A percentile compares a stretch with the other conserved stretches of the same genome.
Evolutionary conservation across 2,797 vertebrate species (phyloP).

Genomic region (Chelon labrosus): DNA sequence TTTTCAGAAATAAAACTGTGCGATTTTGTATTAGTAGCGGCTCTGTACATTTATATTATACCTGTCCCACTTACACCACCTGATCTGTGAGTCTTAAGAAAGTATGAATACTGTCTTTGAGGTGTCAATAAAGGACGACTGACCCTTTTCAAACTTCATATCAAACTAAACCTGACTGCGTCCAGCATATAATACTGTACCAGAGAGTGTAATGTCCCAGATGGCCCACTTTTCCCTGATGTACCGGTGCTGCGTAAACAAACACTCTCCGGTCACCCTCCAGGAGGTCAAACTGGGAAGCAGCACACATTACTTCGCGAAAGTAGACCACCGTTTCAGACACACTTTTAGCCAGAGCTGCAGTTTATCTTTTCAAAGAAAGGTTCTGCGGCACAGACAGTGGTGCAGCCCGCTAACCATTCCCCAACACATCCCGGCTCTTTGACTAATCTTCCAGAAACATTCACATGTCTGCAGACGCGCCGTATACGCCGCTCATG

Average conservation of each 20-base stretch:
- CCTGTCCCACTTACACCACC: neutral
- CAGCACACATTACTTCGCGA: constrained; percentile 53
- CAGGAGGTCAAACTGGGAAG: constrained; percentile 71
- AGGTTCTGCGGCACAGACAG: constrained; percentile 17
- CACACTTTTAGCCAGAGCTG: constrained; percentile 49
- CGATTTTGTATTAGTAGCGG: no score
- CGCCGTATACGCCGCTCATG: constrained; percentile 55
- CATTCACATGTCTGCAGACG: constrained; percentile 63
- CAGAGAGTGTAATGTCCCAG: constrained; percentile 52
- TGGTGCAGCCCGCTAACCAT: constrained; percentile 29
- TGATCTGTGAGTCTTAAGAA: neutral
- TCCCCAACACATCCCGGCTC: constrained; percentile 37
- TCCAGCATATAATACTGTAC: constrained; percentile 47
- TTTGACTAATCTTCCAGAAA: constrained; percentile 49
- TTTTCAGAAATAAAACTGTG: no score
- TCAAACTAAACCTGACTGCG: constrained; percentile 46
- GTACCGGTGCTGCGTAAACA: constrained; percentile 73
- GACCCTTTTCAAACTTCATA: constrained; percentile 19
- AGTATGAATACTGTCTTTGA: constrained; percentile 3
- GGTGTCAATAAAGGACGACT: constrained; percentile 1
- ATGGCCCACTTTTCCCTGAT: constrained; percentile 73
- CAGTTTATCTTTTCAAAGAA: constrained; percentile 40
- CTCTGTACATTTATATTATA: no score
- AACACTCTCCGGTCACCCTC: constrained; percentile 78
- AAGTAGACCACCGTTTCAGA: constrained; percentile 38